Conservation (phyloP, 2,797 vertebrate genomes). For the Sardinella longiceps region DNA sequence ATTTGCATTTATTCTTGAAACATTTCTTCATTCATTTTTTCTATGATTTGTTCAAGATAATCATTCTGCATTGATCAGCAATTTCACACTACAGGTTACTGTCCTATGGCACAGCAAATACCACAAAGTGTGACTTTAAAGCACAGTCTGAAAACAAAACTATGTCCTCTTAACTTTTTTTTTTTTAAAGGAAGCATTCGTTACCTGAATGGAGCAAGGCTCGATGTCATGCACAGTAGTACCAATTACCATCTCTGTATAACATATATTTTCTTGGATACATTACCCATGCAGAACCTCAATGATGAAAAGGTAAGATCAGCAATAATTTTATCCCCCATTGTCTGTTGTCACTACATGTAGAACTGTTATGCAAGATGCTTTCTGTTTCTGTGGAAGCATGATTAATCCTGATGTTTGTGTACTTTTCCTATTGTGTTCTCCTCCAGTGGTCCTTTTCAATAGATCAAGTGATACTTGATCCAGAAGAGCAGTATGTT, state of each 20-base stretch:
- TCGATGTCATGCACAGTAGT: conserved; percentile 58
- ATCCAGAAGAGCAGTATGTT: conserved; percentile 63
- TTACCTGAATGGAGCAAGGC: conserved; percentile 65
- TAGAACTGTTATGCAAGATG: neutral
- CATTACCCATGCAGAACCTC: conserved; percentile 55
- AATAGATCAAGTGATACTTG: conserved; percentile 64
- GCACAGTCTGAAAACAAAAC: neutral
- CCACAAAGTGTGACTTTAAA: too few relatives aligned
- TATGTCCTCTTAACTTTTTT: neutral
- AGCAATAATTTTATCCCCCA: neutral
- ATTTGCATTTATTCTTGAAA: neutral
- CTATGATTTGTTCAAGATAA: neutral
- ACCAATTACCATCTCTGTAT: conserved; percentile 70
- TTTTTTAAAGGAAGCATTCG: conserved; percentile 64
- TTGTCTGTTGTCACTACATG: neutral
- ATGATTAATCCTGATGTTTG: neutral
- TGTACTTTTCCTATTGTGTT: neutral
- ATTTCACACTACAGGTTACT: neutral
- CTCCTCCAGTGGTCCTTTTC: conserved; percentile 71
- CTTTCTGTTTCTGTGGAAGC: neutral
- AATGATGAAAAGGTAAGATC: neutral
- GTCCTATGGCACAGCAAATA: neutral
- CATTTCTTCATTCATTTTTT: too few relatives aligned
- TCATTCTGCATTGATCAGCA: neutral
- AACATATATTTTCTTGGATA: conserved; percentile 60